Conservation (phyloP, 2,888 invertebrate genomes). For the Cryptosula pallasiana region DNA sequence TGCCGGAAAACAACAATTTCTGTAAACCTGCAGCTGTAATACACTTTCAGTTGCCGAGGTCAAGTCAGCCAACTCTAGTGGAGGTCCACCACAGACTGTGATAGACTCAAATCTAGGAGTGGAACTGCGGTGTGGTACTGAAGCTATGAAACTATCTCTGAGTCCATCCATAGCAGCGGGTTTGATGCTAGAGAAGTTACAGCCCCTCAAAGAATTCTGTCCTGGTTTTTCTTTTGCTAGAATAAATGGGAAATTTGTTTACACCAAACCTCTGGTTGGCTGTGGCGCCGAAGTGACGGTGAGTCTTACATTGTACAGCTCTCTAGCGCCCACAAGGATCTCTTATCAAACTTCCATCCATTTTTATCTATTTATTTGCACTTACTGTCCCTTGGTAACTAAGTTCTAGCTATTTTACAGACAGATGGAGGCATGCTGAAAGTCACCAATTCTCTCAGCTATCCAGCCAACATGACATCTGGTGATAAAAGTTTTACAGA, state of each 20-base stretch:
- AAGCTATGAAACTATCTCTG: neutral
- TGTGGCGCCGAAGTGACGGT: constrained; percentile 17
- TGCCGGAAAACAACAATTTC: neutral
- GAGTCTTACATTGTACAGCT: too few species aligned
- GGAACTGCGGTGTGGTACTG: neutral
- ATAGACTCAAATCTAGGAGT: neutral
- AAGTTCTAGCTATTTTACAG: too few species aligned
- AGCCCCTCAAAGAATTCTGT: neutral
- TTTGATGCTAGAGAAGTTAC: neutral
- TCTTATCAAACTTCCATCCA: too few species aligned
- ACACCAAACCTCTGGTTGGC: neutral
- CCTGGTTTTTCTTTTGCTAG: neutral
- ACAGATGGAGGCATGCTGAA: neutral
- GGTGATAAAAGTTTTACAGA: neutral
- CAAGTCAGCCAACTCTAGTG: neutral
- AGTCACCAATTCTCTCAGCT: neutral
- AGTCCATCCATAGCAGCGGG: neutral
- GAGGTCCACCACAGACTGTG: too few species aligned
- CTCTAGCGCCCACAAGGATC: too few species aligned
- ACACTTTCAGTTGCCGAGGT: too few species aligned
- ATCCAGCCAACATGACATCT: neutral
- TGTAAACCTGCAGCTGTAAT: too few species aligned
- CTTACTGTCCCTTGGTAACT: too few species aligned
- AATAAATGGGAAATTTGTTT: neutral
- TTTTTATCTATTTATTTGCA: too few species aligned